Conservation (phyloP, 1,140 invertebrate genomes). For the Onthophagus taurus region DNA sequence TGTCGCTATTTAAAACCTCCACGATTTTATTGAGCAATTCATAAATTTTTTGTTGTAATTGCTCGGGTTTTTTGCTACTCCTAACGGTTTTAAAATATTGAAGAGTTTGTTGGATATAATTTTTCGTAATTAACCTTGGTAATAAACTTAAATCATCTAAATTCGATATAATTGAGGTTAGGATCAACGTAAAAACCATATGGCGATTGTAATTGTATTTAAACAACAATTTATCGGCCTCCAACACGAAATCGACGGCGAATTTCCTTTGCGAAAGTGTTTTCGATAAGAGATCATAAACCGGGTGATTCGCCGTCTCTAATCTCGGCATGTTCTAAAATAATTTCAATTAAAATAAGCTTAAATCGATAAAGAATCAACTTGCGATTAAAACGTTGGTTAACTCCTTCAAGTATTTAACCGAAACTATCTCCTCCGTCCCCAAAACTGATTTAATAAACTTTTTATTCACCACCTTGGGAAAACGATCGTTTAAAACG, state of each 20-base stretch:
- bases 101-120: slow-evolving; percentile 36
- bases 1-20: slow-evolving; percentile 40
- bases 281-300: slow-evolving; percentile 47
- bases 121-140: slow-evolving; percentile 28
- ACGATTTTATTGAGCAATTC: slow-evolving; percentile 46
- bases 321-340: slow-evolving; percentile 50
- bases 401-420: slow-evolving; percentile 44
- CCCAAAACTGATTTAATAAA: slow-evolving; percentile 47
- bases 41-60: slow-evolving; percentile 36
- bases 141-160: slow-evolving; percentile 18
- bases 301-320: slow-evolving; percentile 47
- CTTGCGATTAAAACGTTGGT: slow-evolving; percentile 51
- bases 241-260: slow-evolving; percentile 43
- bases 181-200: slow-evolving; percentile 37
- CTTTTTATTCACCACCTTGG: slow-evolving; percentile 39
- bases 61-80: slow-evolving; percentile 39
- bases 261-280: slow-evolving; percentile 41
- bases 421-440: slow-evolving; percentile 42
- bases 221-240: slow-evolving; percentile 45
- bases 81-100: slow-evolving; percentile 44
- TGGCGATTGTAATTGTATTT: slow-evolving; percentile 52
- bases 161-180: slow-evolving; percentile 24
- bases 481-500: slow-evolving; percentile 39
- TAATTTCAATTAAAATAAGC: slow-evolving; percentile 17
- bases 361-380: slow-evolving; percentile 14